These are phyloP conservation scores for Choristoneura rosaceana DNA, from an alignment of 2,888 invertebrate genomes.

Conservation along the genomic window DNA sequence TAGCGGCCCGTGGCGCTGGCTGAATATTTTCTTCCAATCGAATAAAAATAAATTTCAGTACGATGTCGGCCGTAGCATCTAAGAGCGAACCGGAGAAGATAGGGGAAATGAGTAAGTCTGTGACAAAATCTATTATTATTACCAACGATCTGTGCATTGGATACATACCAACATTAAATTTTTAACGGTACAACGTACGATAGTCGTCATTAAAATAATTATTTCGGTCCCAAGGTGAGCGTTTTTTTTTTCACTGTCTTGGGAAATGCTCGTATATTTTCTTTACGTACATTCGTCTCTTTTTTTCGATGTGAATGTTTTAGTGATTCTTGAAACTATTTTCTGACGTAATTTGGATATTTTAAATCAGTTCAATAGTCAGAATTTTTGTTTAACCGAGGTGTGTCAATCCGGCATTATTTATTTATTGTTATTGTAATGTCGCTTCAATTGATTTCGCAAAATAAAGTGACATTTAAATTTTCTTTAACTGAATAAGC, in stretches of 20 bases:
- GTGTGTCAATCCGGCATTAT: too few species aligned
- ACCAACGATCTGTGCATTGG: background rate
- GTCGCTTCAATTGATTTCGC: too few species aligned
- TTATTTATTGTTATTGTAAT: too few species aligned
- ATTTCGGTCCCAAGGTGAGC: constrained; percentile 22
- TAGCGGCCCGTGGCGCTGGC: constrained; percentile 5
- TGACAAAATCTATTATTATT: background rate
- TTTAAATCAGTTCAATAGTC: background rate
- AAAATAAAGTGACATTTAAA: too few species aligned
- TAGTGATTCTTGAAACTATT: background rate
- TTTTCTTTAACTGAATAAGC: too few species aligned
- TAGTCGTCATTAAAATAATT: constrained; percentile 13
- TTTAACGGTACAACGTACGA: constrained; percentile 3
- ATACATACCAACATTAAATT: background rate
- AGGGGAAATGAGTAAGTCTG: constrained; percentile 37
- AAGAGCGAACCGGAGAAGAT: constrained; percentile 28
- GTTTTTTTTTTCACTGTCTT: constrained; percentile 2
- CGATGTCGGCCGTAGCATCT: constrained; percentile 18
- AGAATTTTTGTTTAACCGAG: too few species aligned
- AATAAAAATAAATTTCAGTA: constrained; percentile 7
- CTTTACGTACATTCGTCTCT: background rate
- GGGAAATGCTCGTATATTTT: background rate
- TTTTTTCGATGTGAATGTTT: background rate
- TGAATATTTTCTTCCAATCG: background rate
- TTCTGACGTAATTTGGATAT: background rate